Evolutionary conservation across 2,888 invertebrate species (phyloP).

Genomic region (Halictus quadricinctus): DNA sequence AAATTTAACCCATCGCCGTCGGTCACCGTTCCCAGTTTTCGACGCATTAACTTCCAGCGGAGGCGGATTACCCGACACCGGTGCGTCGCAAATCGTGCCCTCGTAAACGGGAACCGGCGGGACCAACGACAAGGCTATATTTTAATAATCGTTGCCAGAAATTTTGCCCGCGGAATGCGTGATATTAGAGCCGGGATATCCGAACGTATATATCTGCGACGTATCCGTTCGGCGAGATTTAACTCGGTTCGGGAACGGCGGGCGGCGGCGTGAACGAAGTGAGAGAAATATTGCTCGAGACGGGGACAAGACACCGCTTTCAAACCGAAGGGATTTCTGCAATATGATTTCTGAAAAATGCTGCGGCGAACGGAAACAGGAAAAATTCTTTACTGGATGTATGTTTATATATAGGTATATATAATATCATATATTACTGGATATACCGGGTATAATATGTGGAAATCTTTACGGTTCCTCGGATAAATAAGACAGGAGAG

Average conservation of each 20-base stretch:
- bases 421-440: neutral
- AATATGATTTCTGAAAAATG: conserved; percentile 10
- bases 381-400: neutral
- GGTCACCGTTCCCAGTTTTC: conserved; percentile 17
- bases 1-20: neutral
- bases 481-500: neutral
- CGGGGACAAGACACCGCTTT: conserved; percentile 12
- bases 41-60: neutral
- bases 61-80: neutral
- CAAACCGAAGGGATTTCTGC: neutral
- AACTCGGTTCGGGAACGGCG: neutral
- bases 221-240: conserved; percentile 20
- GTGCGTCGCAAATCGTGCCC: conserved; percentile 12
- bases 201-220: neutral
- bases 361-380: neutral
- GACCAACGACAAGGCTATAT: neutral
- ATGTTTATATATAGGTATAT: neutral
- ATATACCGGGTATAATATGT: neutral
- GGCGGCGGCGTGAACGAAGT: neutral
- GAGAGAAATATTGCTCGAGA: neutral
- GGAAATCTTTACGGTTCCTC: neutral
- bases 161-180: neutral
- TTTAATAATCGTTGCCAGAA: conserved; percentile 16
- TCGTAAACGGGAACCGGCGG: neutral
- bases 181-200: neutral